Base-by-base conservation (phyloP, 2,888 invertebrate genomes). In the Cheiracanthium punctorium region DNA sequence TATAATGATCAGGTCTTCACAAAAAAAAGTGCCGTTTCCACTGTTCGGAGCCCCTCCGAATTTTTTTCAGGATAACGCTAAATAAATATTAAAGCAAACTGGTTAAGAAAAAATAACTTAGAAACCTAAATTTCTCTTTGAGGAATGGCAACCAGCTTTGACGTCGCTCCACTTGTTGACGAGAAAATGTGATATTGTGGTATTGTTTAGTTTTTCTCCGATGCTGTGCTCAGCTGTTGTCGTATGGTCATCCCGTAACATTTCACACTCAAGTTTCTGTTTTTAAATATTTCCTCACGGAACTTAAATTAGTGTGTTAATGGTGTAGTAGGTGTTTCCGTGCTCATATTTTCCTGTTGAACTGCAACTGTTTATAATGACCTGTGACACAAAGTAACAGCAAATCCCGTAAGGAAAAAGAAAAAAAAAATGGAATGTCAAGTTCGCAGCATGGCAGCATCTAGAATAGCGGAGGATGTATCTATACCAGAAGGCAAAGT, bases 371-470 rank as follows among this genome's bases (percentile, higher is more conserved):
- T 48, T 48, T 14, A 48, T 14, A 10, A 58, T 58, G 58, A 58
- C 24, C 17, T 58, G 5, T 58, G 58, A 58, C 58, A 48, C 48
- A 48, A 43, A 71, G 43, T 71, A 33, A 33, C 70, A 70, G 32
- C 2, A 32, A 43, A 71, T 24, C 17, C 41, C 24, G 1, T 14
- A 20, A 29, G 28, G 24, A 17, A 29, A n/a, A n/a, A n/a, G n/a
- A n/a, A n/a, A n/a, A n/a, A n/a, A n/a, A n/a, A n/a, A n/a, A 86
- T 86, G 86, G 86, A 86, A 30, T 86, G 80, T 76, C 80, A 80
- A 72, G 24, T 86, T 8, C 64, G 80, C 32, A 80, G 86, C 64
- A 76, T 86, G 76, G 80, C 80, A 58, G 71, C 77, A 20, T 37
- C 86, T 20, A 33, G 24, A 48, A 29, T 76, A 20, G 12, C 80